A percentile compares a stretch with the other conserved stretches of the same genome.
Evolutionary conservation across 2,797 vertebrate species (phyloP).

Genomic region (Chrosomus eos): DNA sequence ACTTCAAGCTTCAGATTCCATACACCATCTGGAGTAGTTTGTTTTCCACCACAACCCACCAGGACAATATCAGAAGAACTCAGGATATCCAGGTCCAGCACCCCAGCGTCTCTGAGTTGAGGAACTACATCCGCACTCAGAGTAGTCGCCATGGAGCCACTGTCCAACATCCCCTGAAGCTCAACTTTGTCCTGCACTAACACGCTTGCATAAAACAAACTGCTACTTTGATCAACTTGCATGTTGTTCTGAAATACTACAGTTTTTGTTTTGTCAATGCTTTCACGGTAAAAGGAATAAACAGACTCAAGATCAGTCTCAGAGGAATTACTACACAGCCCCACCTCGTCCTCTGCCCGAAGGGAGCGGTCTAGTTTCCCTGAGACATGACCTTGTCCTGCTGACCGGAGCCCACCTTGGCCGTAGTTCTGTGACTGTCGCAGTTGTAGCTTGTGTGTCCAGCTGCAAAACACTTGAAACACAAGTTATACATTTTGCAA

Average conservation of each 20-base stretch:
- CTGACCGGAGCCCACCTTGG: background rate
- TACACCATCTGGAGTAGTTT: background rate
- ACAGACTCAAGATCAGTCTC: background rate
- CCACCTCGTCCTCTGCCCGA: background rate
- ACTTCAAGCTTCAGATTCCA: background rate
- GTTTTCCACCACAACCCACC: constrained; percentile 6
- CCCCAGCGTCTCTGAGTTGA: background rate
- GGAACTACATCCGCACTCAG: background rate
- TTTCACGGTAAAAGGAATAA: background rate
- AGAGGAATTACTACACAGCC: constrained; percentile 13
- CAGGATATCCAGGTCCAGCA: background rate
- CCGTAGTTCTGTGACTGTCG: background rate
- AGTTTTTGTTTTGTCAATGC: background rate
- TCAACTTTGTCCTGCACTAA: constrained; percentile 8
- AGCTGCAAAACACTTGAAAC: constrained; percentile 14
- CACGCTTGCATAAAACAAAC: constrained; percentile 3
- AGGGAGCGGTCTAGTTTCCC: constrained; percentile 22
- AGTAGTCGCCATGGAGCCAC: background rate
- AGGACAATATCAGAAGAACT: background rate
- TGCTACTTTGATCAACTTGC: background rate
- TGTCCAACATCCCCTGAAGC: constrained; percentile 1
- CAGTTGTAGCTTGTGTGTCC: background rate
- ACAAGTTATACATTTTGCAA: background rate
- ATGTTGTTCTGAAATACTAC: background rate
- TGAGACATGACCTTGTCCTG: background rate